A percentile compares a stretch with the other conserved stretches of the same genome.
phyloP scores from a whole-genome alignment of 2,888 invertebrate genomes.

The Drosophila rellima region DNA sequence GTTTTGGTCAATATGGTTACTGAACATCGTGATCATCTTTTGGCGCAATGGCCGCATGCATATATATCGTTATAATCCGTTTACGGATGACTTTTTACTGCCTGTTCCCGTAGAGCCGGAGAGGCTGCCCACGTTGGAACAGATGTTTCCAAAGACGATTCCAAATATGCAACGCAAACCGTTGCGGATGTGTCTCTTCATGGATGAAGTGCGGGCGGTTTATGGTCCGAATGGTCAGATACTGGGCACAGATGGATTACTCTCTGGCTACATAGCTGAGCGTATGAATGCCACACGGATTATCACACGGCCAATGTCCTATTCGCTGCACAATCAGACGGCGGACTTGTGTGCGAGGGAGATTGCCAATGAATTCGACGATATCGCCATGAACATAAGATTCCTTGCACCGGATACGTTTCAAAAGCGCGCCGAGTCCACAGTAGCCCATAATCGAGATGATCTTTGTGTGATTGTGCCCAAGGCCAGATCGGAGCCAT shows the following conservation, averaged over 20 bases:
- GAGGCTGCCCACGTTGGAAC: slow-evolving; percentile 41
- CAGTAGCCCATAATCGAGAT: slow-evolving; percentile 87
- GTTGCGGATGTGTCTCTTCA: slow-evolving; percentile 80
- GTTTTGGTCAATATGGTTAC: slow-evolving; percentile 87
- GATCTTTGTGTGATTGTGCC: slow-evolving; percentile 87
- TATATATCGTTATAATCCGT: slow-evolving; percentile 87
- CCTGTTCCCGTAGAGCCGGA: slow-evolving; percentile 43
- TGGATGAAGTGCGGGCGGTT: slow-evolving; percentile 85
- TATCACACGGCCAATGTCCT: slow-evolving; percentile 64
- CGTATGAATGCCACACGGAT: slow-evolving; percentile 86
- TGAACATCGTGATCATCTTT: slow-evolving; percentile 85
- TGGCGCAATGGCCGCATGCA: slow-evolving; percentile 81
- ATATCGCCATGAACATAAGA: slow-evolving; percentile 87
- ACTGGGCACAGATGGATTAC: slow-evolving; percentile 86
- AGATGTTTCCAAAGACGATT: slow-evolving; percentile 79
- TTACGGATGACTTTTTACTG: slow-evolving; percentile 85
- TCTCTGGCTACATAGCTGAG: slow-evolving; percentile 84
- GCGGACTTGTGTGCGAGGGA: slow-evolving; percentile 76
- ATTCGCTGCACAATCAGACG: slow-evolving; percentile 54
- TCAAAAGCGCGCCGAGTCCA: slow-evolving; percentile 86
- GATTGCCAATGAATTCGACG: slow-evolving; percentile 79
- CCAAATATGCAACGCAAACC: slow-evolving; percentile 82
- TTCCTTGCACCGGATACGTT: slow-evolving; percentile 86
- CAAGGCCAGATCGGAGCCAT: slow-evolving; percentile 86
- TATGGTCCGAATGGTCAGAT: slow-evolving; percentile 46